Evolutionary conservation across 64 coral and sea anemone species (phyloP).

Genomic region (Pachyseris speciosa): DNA sequence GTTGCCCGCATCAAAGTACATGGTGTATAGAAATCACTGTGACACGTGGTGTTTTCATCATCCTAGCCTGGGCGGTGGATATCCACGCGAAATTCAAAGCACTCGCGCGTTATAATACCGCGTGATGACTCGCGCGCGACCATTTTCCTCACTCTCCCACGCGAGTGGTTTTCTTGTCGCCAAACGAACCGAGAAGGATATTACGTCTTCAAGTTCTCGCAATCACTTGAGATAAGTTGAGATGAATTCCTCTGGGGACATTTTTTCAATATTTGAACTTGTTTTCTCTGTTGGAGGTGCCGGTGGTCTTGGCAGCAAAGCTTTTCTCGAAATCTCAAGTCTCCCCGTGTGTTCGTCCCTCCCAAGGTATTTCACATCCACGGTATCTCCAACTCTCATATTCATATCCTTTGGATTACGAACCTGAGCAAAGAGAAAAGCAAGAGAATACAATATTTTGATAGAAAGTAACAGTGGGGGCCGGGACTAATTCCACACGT

Average conservation of each 20-base stretch:
- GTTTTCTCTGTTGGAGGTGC: not conserved
- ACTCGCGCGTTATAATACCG: no score
- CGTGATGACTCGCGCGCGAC: no score
- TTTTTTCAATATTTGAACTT: not conserved
- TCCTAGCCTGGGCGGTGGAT: no score
- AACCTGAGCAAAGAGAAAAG: slow-evolving; percentile 25
- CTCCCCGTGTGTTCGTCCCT: slow-evolving; percentile 36
- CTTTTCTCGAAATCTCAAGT: slow-evolving; percentile 73
- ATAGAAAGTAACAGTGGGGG: not conserved
- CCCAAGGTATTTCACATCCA: slow-evolving; percentile 88
- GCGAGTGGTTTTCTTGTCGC: not conserved
- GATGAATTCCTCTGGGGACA: not conserved
- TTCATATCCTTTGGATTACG: slow-evolving; percentile 43
- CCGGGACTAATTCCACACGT: not conserved
- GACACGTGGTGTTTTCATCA: no score
- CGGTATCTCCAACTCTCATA: slow-evolving; percentile 64
- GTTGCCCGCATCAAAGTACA: no score
- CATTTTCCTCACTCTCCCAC: not conserved
- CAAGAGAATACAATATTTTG: not conserved
- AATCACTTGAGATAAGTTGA: not conserved
- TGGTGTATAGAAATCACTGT: no score
- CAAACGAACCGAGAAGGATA: not conserved
- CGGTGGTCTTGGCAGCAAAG: slow-evolving; percentile 26
- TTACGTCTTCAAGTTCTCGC: no score
- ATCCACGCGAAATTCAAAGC: no score